Evolutionary conservation across 2,888 invertebrate genomes (phyloP).

Genomic region (Temnothorax ravouxi): DNA sequence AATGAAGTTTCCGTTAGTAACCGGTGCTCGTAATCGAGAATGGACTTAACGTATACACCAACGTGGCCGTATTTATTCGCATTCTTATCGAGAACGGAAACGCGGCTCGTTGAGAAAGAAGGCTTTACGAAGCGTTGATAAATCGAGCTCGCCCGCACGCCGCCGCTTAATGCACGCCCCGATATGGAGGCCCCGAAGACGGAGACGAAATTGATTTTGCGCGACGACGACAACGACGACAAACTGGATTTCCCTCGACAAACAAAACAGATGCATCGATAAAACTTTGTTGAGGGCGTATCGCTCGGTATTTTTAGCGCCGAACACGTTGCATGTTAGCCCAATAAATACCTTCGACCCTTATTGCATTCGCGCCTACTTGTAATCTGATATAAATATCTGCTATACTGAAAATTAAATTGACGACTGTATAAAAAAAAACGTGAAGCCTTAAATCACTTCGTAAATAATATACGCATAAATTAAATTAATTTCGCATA

Average conservation of each 20-base stretch:
- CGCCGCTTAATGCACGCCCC: conserved; percentile 61
- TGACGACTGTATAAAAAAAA: background rate
- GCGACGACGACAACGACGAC: conserved; percentile 55
- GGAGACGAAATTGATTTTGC: conserved; percentile 65
- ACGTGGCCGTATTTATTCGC: conserved; percentile 30
- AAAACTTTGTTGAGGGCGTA: conserved; percentile 51
- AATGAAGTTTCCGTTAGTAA: conserved; percentile 32
- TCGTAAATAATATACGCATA: background rate
- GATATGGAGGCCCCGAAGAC: conserved; percentile 61
- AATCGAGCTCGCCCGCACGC: conserved; percentile 52
- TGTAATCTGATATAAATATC: background rate
- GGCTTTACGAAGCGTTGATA: conserved; percentile 64
- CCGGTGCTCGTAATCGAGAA: conserved; percentile 48
- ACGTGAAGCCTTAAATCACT: too few relatives aligned
- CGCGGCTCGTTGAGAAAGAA: conserved; percentile 51
- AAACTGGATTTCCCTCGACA: conserved; percentile 63
- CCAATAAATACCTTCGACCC: conserved; percentile 15
- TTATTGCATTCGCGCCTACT: conserved; percentile 14
- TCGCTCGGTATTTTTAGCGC: conserved; percentile 48
- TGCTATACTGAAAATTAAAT: background rate
- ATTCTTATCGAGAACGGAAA: conserved; percentile 70
- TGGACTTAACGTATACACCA: conserved; percentile 56
- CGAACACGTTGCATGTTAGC: conserved; percentile 27
- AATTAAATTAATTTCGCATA: background rate
- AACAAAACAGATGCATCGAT: conserved; percentile 64